These are phyloP conservation scores for Hyles euphorbiae DNA, from an alignment of 1,140 invertebrate species.

Conservation along the genomic window DNA sequence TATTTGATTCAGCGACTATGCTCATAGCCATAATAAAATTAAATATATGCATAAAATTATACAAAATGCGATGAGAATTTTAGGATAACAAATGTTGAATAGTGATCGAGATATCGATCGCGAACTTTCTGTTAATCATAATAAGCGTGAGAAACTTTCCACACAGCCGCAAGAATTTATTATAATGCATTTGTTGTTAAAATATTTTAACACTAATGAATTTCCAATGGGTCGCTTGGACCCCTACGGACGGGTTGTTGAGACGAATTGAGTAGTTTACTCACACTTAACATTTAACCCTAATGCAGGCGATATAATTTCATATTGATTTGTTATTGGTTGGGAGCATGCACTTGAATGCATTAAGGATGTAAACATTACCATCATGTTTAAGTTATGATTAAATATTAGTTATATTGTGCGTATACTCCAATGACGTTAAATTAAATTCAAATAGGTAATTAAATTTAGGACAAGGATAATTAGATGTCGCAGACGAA, in stretches of 20 bases:
- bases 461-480: no score
- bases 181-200: not conserved
- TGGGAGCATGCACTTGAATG: no score
- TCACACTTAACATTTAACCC: not conserved
- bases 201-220: slow-evolving; percentile 1
- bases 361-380: no score
- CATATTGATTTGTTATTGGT: no score
- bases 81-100: slow-evolving; percentile 1
- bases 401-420: no score
- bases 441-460: no score
- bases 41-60: not conserved
- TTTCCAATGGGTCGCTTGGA: not conserved
- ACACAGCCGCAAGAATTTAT: not conserved
- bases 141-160: slow-evolving; percentile 1
- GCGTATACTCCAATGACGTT: no score
- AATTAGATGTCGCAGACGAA: no score
- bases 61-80: not conserved
- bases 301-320: not conserved
- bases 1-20: no score
- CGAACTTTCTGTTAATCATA: not conserved
- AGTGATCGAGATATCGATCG: not conserved
- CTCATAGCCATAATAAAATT: no score
- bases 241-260: not conserved
- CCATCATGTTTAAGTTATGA: no score
- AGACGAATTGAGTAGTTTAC: slow-evolving; percentile 4